A percentile compares a stretch with the other conserved stretches of the same genome.
Conservation (phyloP, 2,888 invertebrate genomes). For the Drosophila vallismaia region DNA sequence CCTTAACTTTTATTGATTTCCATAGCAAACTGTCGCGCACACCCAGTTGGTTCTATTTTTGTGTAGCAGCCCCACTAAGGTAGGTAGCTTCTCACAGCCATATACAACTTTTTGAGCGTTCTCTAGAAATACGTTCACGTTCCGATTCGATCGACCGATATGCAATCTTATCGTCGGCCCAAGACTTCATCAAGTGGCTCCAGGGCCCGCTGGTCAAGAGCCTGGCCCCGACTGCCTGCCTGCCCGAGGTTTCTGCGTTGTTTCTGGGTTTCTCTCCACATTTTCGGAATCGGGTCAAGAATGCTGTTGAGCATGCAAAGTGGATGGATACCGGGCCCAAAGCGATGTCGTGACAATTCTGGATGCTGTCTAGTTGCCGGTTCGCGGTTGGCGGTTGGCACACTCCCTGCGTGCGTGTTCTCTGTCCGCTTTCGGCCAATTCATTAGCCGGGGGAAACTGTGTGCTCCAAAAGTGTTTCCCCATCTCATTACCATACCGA, state of each 20-base stretch:
- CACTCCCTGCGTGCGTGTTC: conserved; percentile 26
- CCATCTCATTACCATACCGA: conserved; percentile 28
- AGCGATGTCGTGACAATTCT: conserved; percentile 41
- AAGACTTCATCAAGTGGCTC: conserved; percentile 21
- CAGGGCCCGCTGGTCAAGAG: conserved; percentile 28
- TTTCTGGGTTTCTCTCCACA: conserved; percentile 7
- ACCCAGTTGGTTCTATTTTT: conserved; percentile 18
- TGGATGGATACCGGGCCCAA: conserved; percentile 23
- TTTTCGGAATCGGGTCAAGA: conserved; percentile 40
- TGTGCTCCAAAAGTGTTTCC: conserved; percentile 12
- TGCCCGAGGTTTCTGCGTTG: conserved; percentile 2
- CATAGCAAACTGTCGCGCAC: conserved; percentile 12
- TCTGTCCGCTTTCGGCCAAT: conserved; percentile 23
- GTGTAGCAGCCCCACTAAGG: neutral
- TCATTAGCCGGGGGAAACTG: conserved; percentile 37
- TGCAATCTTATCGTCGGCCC: conserved; percentile 29
- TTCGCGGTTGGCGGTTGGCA: neutral
- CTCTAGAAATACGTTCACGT: conserved; percentile 6
- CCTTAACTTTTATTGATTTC: conserved; percentile 27
- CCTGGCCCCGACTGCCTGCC: conserved; percentile 2
- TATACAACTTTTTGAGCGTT: neutral
- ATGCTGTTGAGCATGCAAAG: conserved; percentile 42
- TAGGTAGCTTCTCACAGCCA: neutral
- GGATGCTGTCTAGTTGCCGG: conserved; percentile 21
- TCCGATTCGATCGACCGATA: conserved; percentile 18